Evolutionary conservation across 2,888 invertebrate genomes (phyloP).

Genomic region (Gymnocheta viridis): DNA sequence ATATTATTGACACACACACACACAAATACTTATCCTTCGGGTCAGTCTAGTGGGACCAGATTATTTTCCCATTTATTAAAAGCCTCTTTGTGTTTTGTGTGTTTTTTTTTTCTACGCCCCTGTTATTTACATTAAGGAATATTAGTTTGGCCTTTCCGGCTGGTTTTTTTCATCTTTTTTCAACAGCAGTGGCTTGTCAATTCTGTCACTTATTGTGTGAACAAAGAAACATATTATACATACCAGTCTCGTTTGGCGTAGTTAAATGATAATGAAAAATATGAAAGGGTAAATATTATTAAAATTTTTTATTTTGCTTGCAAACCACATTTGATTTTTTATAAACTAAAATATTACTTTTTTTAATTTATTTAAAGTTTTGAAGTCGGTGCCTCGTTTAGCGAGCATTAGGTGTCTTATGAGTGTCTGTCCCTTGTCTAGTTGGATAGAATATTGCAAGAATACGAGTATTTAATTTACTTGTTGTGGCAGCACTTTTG

Average conservation of each 20-base stretch:
- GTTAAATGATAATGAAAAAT: too few species aligned
- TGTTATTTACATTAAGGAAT: not conserved
- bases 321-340: not conserved
- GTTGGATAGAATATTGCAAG: not conserved
- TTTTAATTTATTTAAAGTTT: not conserved
- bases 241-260: not conserved
- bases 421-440: slow-evolving; percentile 11
- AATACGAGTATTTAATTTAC: slow-evolving; percentile 11
- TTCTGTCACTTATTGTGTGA: slow-evolving; percentile 36
- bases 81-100: not conserved
- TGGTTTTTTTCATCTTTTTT: slow-evolving; percentile 15
- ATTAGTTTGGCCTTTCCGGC: not conserved
- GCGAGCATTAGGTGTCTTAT: not conserved
- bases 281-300: too few species aligned
- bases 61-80: not conserved
- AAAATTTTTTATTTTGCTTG: not conserved
- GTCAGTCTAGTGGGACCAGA: too few species aligned
- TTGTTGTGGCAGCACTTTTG: slow-evolving; percentile 12
- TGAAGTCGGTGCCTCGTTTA: not conserved
- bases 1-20: too few species aligned
- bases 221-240: not conserved
- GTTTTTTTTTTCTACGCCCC: not conserved
- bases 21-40: too few species aligned
- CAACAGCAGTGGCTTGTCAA: slow-evolving; percentile 39
- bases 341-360: too few species aligned